phyloP scores from a whole-genome alignment of 2,888 invertebrate genomes.

The Archaeoteleia sp. region DNA sequence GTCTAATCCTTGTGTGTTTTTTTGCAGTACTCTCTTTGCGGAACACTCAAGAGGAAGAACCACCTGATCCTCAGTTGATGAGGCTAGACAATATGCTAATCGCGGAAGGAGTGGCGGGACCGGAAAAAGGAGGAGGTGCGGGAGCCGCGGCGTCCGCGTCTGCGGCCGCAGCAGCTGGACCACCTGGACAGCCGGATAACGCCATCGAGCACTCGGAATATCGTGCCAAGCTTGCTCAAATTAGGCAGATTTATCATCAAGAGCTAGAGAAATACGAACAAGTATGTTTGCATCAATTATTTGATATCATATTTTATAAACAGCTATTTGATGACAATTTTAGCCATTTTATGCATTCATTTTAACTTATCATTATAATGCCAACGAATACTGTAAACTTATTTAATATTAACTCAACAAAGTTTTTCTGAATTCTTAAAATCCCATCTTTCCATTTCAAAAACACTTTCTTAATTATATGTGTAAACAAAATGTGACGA shows the following conservation, averaged over 20 bases:
- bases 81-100: constrained; percentile 98
- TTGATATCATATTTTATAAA: background rate
- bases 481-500: too few species aligned
- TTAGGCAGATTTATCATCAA: constrained; percentile 98
- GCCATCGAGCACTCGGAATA: constrained; percentile 99
- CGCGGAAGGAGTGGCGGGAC: constrained; percentile 98
- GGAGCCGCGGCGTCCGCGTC: constrained; percentile 93
- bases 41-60: constrained; percentile 98
- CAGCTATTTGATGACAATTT: too few species aligned
- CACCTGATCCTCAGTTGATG: constrained; percentile 98
- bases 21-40: constrained; percentile 90
- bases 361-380: too few species aligned
- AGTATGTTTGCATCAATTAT: constrained; percentile 71
- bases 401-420: too few species aligned
- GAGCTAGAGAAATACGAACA: constrained; percentile 99
- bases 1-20: constrained; percentile 9
- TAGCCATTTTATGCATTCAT: too few species aligned
- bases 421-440: too few species aligned
- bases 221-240: constrained; percentile 98
- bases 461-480: too few species aligned
- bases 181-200: constrained; percentile 89
- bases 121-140: constrained; percentile 93
- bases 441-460: too few species aligned
- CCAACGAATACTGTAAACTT: too few species aligned
- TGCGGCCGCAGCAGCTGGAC: constrained; percentile 82